These are phyloP conservation scores for Tinea pellionella DNA, from an alignment of 2,888 invertebrate genomes.

Conservation along the genomic window DNA sequence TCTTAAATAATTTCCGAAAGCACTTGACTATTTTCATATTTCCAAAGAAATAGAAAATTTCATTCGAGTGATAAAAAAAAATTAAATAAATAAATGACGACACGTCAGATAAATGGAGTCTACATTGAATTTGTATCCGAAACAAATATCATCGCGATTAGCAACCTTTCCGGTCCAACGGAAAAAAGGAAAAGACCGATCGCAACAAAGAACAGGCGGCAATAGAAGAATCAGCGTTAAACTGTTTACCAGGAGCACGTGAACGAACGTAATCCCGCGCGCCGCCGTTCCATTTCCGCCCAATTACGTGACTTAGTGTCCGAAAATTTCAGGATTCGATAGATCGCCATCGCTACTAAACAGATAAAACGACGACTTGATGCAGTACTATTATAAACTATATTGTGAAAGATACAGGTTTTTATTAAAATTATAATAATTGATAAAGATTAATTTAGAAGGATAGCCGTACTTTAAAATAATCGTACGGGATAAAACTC, in stretches of 20 bases:
- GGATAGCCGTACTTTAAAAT: too few species aligned
- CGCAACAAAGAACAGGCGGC: slow-evolving; percentile 10
- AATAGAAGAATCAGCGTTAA: slow-evolving; percentile 14
- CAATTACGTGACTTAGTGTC: slow-evolving; percentile 48
- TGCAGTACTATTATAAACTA: background rate
- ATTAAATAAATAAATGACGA: background rate
- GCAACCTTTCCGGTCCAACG: background rate
- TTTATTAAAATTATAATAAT: too few species aligned
- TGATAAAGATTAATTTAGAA: too few species aligned
- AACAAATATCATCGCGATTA: slow-evolving; percentile 7
- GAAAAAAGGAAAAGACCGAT: background rate
- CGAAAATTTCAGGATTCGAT: slow-evolving; percentile 14
- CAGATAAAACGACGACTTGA: background rate
- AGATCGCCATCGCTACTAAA: background rate
- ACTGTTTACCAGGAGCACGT: slow-evolving; percentile 28
- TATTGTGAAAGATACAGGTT: too few species aligned
- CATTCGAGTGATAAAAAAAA: background rate
- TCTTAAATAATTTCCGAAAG: background rate
- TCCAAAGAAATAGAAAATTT: background rate
- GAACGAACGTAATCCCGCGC: slow-evolving; percentile 27
- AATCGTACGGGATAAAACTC: too few species aligned
- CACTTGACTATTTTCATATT: slow-evolving; percentile 1
- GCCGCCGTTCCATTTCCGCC: slow-evolving; percentile 49
- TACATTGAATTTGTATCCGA: slow-evolving; percentile 7
- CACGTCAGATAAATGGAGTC: background rate